Base-by-base conservation (phyloP, 2,888 invertebrate genomes). In the Pocota personata region DNA sequence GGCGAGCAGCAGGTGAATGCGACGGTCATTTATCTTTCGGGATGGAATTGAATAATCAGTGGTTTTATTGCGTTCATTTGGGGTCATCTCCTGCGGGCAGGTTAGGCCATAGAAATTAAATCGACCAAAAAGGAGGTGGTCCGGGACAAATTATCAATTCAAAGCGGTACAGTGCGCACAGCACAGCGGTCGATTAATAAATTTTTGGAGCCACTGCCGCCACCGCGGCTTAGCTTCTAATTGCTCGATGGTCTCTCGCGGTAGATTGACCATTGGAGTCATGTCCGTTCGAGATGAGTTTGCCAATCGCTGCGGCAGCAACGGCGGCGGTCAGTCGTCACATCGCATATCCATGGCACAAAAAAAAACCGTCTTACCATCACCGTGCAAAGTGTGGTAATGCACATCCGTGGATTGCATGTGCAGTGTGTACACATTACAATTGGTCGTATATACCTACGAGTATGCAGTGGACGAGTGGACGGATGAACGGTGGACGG, bases 21-120 rank as follows among this genome's bases (percentile, higher is more conserved):
- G 71, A 86, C 72, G 76, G 52, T 86, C 82, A 57, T 86, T 82
- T 86, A 86, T 82, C 82, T 82, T 72, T 60, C 40, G 37, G 67
- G 50, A 60, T 71, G 76, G 46, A 86, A 86, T 76, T 82, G 76
- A 86, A 86, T 86, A 86, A 86, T 82, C 86, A 86, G 82, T 86
- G 86, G 82, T 66, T 86, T 82, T 82, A 86, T 77, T 82, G 67
- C 60, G 66, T 76, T 82, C 69, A 67, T 76, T 72, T 72, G 76
- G 86, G 86, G 82, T 76, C 82, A 86, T 66, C 55, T 55, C 69
- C 75, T 40, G 79, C n/a, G 16, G 58, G 76, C 67, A 24, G 43
- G 43, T 16, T 43, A 52, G 62, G 10, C 37, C 37, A 46, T 52
- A 55, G 67, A 72, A 48, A 62, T 27, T 24, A 30, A 64, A 37